These are phyloP conservation scores for Spinus pinus DNA, from an alignment of 2,797 vertebrate genomes.

Conservation along the genomic window DNA sequence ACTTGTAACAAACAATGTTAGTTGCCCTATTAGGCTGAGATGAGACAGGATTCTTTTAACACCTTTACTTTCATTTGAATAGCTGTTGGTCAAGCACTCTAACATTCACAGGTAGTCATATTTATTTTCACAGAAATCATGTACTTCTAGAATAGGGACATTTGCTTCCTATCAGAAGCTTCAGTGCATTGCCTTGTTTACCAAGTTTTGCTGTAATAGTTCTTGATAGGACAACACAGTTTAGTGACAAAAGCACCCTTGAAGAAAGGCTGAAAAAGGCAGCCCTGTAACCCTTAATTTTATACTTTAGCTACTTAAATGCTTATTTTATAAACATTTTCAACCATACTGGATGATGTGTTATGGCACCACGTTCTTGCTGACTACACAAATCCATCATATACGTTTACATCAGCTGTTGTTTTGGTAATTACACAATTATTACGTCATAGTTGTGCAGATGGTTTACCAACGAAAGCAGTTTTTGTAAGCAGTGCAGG, in stretches of 20 bases:
- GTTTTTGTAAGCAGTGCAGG: neutral
- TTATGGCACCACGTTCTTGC: neutral
- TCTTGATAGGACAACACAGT: neutral
- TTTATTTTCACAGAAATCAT: neutral
- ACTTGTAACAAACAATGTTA: neutral
- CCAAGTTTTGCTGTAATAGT: neutral
- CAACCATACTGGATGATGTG: neutral
- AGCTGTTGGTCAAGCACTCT: neutral
- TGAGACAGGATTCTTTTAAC: neutral
- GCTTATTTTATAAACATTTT: neutral
- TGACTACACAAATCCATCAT: neutral
- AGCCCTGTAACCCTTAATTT: neutral
- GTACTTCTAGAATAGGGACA: neutral
- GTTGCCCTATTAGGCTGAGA: neutral
- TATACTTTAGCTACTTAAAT: neutral
- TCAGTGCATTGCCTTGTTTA: neutral
- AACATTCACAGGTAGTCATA: neutral
- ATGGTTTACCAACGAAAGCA: neutral
- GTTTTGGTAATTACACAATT: neutral
- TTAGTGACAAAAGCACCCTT: neutral
- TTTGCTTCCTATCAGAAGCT: neutral
- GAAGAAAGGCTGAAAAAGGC: neutral
- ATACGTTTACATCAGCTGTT: neutral
- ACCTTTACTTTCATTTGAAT: neutral
- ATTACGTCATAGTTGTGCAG: neutral